A percentile compares a stretch with the other conserved stretches of the same genome.
phyloP scores from a whole-genome alignment of 1,140 invertebrate genomes.

The Saccostrea cuccullata region DNA sequence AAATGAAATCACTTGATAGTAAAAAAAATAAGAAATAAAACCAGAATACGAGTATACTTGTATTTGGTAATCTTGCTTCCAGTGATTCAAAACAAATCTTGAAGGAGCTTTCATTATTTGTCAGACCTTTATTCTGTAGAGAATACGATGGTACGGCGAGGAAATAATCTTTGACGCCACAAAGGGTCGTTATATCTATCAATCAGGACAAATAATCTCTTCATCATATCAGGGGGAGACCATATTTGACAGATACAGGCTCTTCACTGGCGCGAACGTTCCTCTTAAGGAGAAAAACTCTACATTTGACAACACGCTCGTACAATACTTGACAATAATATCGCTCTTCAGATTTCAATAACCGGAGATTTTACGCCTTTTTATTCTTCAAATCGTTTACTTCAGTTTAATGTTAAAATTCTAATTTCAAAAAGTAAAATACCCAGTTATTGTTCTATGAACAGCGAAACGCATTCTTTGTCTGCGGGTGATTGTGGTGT shows the following conservation, averaged over 20 bases:
- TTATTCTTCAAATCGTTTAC: slow-evolving; percentile 22
- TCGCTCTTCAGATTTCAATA: slow-evolving; percentile 7
- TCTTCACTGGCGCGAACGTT: slow-evolving; percentile 16
- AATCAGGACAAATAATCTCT: slow-evolving; percentile 16
- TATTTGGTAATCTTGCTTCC: no score
- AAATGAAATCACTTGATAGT: no score
- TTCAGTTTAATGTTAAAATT: slow-evolving; percentile 35
- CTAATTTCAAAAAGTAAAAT: slow-evolving; percentile 5
- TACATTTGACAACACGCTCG: background rate
- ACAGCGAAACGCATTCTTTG: background rate
- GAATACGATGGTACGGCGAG: background rate
- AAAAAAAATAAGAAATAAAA: no score
- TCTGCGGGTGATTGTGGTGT: background rate
- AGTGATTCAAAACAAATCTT: no score
- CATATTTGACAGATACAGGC: slow-evolving; percentile 19
- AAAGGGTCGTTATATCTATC: slow-evolving; percentile 24
- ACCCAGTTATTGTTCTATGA: background rate
- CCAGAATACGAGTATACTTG: no score
- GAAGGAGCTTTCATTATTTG: background rate
- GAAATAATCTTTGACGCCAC: slow-evolving; percentile 1
- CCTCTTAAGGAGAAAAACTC: slow-evolving; percentile 26
- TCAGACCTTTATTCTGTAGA: background rate
- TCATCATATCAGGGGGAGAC: slow-evolving; percentile 24
- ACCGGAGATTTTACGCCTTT: slow-evolving; percentile 17
- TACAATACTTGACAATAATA: background rate